These are phyloP conservation scores for Drosophila cardini DNA, from an alignment of 1,140 invertebrate species.

Conservation along the genomic window DNA sequence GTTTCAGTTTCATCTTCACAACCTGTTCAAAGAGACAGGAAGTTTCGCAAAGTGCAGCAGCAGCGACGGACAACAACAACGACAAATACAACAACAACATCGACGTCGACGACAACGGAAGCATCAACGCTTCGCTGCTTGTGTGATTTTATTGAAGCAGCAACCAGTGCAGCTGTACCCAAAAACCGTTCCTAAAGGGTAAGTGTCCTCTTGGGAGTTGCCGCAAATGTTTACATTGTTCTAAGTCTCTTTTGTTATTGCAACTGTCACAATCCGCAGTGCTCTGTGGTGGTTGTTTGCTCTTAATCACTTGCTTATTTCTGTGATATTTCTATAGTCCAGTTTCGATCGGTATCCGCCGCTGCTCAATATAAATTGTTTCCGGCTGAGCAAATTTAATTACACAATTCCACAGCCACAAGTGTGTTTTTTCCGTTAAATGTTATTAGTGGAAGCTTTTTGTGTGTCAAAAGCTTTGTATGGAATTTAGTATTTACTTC, in stretches of 20 bases:
- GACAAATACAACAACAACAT: slow-evolving; percentile 16
- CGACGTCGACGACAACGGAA: slow-evolving; percentile 31
- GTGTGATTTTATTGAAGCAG: slow-evolving; percentile 15
- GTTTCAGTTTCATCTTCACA: slow-evolving; percentile 73
- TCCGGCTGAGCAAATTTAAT: slow-evolving; percentile 60
- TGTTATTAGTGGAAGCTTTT: slow-evolving; percentile 31
- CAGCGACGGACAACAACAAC: slow-evolving; percentile 33
- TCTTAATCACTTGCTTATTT: not conserved
- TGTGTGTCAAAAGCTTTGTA: slow-evolving; percentile 32
- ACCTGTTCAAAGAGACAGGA: slow-evolving; percentile 76
- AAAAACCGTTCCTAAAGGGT: slow-evolving; percentile 52
- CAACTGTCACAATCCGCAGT: slow-evolving; percentile 35
- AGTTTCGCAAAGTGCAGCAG: slow-evolving; percentile 74
- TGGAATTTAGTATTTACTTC: slow-evolving; percentile 40
- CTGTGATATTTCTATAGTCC: slow-evolving; percentile 1
- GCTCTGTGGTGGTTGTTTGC: not conserved
- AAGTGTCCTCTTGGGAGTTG: slow-evolving; percentile 47
- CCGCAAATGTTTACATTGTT: slow-evolving; percentile 33
- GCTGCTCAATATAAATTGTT: slow-evolving; percentile 56
- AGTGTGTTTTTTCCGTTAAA: slow-evolving; percentile 40
- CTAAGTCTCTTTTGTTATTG: not conserved
- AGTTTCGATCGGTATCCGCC: slow-evolving; percentile 37
- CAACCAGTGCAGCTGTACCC: slow-evolving; percentile 23
- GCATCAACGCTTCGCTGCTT: slow-evolving; percentile 49
- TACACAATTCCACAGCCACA: slow-evolving; percentile 27